A percentile compares a stretch with the other conserved stretches of the same genome.
Conservation (phyloP, 2,113 vertebrate genomes). For the Marcusenius ussheri region DNA sequence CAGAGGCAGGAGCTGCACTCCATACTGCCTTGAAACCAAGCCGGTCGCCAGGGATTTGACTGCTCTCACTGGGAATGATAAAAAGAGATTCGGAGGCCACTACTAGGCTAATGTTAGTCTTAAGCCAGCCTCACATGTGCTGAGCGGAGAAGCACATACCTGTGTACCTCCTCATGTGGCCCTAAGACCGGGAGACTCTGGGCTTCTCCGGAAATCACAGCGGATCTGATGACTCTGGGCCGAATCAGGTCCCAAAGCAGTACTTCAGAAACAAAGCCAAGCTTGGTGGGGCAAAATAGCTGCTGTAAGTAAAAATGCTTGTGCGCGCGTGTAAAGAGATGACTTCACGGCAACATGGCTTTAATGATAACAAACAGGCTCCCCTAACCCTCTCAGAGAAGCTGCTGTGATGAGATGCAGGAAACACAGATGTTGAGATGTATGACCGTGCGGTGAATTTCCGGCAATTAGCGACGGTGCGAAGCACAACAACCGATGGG, state of each 20-base stretch:
- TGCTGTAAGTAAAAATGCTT: background rate
- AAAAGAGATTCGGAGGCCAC: background rate
- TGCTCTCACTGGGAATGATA: background rate
- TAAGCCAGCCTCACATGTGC: background rate
- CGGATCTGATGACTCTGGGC: background rate
- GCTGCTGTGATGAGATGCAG: background rate
- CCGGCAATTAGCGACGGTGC: background rate
- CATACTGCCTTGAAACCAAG: background rate
- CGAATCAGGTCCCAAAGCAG: background rate
- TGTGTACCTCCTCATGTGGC: background rate
- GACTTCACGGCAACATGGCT: background rate
- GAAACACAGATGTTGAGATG: background rate
- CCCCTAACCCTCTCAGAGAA: background rate
- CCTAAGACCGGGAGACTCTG: background rate
- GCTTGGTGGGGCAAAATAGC: background rate
- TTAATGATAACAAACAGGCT: background rate
- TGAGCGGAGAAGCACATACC: background rate
- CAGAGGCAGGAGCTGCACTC: background rate
- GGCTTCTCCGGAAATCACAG: background rate
- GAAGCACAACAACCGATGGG: slow-evolving; percentile 6
- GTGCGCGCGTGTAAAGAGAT: background rate
- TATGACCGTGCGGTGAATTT: background rate
- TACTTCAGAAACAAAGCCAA: background rate
- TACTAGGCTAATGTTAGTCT: background rate
- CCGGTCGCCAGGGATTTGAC: background rate